A percentile compares a stretch with the other conserved stretches of the same genome.
Conservation (phyloP, 2,113 vertebrate genomes). For the Lasiurus cinereus region DNA sequence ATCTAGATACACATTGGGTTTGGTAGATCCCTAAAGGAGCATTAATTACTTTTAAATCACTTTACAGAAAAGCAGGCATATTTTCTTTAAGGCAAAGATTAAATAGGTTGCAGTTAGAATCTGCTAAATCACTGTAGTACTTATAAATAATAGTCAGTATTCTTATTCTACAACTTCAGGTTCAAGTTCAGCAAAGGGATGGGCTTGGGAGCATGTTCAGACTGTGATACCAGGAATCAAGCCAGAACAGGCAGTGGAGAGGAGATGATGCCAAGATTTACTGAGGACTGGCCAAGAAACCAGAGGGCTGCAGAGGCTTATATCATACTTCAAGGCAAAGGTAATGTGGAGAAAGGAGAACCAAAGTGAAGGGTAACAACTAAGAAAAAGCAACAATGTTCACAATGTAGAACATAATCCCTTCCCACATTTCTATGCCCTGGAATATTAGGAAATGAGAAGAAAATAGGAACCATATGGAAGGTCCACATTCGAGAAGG, state of each 20-base stretch:
- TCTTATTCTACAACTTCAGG: not conserved
- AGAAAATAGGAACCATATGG: not conserved
- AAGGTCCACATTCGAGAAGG: not conserved
- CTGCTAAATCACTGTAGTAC: not conserved
- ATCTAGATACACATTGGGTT: not conserved
- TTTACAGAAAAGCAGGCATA: not conserved
- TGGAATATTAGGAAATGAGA: not conserved
- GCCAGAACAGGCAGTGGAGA: fast-evolving
- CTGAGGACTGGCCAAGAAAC: not conserved
- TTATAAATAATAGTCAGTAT: not conserved
- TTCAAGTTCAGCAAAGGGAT: not conserved
- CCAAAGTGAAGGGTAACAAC: fast-evolving
- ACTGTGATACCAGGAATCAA: not conserved
- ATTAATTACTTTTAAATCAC: not conserved
- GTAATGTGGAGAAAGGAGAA: not conserved
- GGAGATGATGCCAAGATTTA: not conserved
- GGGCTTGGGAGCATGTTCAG: not conserved
- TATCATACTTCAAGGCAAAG: not conserved
- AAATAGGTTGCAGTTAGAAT: not conserved
- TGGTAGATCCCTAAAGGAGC: not conserved
- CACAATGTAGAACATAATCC: not conserved
- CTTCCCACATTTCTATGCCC: fast-evolving
- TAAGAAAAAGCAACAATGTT: not conserved
- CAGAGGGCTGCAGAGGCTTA: not conserved
- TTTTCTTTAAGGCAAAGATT: not conserved